A percentile compares a stretch with the other conserved stretches of the same genome.
These are phyloP conservation scores for Heliconius ethilla DNA, from an alignment of 2,888 invertebrate species.

Conservation along the genomic window DNA sequence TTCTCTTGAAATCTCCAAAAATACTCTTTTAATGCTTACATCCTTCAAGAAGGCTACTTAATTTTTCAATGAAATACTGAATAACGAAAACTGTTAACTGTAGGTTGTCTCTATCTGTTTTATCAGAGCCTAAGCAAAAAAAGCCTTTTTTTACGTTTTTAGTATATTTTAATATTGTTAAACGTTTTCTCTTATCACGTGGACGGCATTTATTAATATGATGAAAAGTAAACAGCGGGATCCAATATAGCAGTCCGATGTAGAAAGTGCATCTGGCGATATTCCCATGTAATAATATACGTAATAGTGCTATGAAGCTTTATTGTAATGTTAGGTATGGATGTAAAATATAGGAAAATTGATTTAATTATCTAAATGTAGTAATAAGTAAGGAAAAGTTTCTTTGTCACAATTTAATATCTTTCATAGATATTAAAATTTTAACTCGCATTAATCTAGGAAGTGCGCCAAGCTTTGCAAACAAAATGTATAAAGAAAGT, in stretches of 20 bases:
- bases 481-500: not conserved
- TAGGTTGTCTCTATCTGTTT: not conserved
- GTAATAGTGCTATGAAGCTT: not conserved
- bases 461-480: not conserved
- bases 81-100: not conserved
- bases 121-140: not conserved
- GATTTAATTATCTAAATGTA: no score
- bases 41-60: no score
- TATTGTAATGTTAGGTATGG: not conserved
- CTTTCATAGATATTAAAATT: not conserved
- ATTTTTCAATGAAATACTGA: no score
- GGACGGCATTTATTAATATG: conserved; percentile 14
- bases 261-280: conserved; percentile 10
- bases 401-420: no score
- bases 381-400: no score
- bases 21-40: no score
- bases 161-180: not conserved
- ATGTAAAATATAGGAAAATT: no score
- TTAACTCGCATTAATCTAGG: not conserved
- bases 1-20: no score
- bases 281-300: conserved; percentile 8
- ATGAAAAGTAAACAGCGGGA: conserved; percentile 26
- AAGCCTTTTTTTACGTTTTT: not conserved
- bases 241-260: not conserved
- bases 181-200: not conserved